Conservation (phyloP, 2,888 invertebrate species). For the Ptilodon capucinus region DNA sequence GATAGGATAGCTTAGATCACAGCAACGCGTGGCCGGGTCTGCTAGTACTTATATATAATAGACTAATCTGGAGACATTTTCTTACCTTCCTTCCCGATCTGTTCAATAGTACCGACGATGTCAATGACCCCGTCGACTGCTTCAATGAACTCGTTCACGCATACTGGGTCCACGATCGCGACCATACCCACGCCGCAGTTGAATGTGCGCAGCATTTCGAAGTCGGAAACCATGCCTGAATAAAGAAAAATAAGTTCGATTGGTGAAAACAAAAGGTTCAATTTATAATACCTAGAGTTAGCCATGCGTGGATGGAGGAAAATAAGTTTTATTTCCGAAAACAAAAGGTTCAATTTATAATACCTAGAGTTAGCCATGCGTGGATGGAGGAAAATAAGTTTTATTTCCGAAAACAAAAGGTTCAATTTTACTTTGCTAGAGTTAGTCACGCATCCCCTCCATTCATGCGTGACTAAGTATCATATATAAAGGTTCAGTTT, state of each 20-base stretch:
- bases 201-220: conserved; percentile 94
- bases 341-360: not conserved
- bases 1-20: no score
- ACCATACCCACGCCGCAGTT: conserved; percentile 98
- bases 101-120: conserved; percentile 69
- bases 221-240: conserved; percentile 87
- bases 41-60: no score
- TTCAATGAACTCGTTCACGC: conserved; percentile 73
- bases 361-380: no score
- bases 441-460: no score
- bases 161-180: conserved; percentile 86
- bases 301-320: not conserved
- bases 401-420: not conserved
- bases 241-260: not conserved
- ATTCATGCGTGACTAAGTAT: no score
- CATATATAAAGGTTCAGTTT: no score
- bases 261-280: not conserved
- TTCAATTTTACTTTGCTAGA: not conserved
- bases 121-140: conserved; percentile 55
- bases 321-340: not conserved
- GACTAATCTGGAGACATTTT: not conserved
- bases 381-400: not conserved
- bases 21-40: no score
- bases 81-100: conserved; percentile 62
- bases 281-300: not conserved